Evolutionary conservation across 1,140 invertebrate genomes (phyloP), one percentile per base, ranked within the genome.

Genomic region (Drosophila yakuba): DNA sequence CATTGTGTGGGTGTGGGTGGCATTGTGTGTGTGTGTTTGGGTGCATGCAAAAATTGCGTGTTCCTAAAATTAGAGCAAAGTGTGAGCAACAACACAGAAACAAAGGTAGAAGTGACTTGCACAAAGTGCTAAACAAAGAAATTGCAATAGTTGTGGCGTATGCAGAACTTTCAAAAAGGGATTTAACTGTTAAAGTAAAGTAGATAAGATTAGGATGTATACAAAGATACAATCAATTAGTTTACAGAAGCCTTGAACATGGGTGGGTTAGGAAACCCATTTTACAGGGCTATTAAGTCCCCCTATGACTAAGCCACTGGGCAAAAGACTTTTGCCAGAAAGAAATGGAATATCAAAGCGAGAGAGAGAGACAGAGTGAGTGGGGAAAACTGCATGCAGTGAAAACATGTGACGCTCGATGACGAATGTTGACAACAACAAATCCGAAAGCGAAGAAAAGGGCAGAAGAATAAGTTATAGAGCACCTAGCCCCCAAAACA

Each of bases 361-460:
- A 59, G 48, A 52, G 52, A 52, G 52, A 52, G 48, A 43, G n/a
- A 17, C n/a, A 7, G 2, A 8, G 7, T 36, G 23, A 80, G 28
- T 28, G 45, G 62, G 58, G 51, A 64, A 74, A 68, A 60, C 45
- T 61, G 84, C 55, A 74, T 77, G 73, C 82, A 74, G 14, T 68
- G 23, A 38, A 61, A 90, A 83, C 84, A 89, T 89, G 85, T 89
- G 84, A 88, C 85, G 55, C 12, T n/a, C 60, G 57, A 71, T 79
- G 81, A 75, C 81, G 69, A 78, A 45, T 67, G 76, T 66, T 59
- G 77, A 64, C 41, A 38, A 79, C 35, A 78, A 54, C 28, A 54
- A 54, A 72, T 7, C 12, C 17, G 15, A 38, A 36, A n/a, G 61
- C 4, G 10, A 51, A 39, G 41, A 6, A 36, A 32, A 32, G 38